These are phyloP conservation scores for Chirona hameri DNA, from an alignment of 2,888 invertebrate species.

Conservation along the genomic window DNA sequence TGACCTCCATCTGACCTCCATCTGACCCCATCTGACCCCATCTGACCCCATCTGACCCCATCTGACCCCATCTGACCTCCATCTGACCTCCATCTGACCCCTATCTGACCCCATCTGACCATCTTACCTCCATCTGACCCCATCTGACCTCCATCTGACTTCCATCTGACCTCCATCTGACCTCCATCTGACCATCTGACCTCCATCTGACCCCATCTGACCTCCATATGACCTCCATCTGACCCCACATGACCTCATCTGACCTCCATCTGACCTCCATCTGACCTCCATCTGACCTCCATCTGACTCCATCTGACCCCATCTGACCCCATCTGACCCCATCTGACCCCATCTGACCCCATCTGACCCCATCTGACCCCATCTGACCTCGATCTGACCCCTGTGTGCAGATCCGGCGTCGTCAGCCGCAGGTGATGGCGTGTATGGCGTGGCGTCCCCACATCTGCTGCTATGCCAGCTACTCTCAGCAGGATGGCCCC, in stretches of 20 bases:
- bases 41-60: no score
- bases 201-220: slow-evolving; percentile 34
- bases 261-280: no score
- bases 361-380: slow-evolving; percentile 35
- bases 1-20: slow-evolving; percentile 35
- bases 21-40: slow-evolving; percentile 39
- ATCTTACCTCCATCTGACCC: background rate
- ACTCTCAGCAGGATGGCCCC: slow-evolving; percentile 48
- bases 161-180: background rate
- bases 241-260: no score
- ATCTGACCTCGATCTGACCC: background rate
- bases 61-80: no score
- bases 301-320: no score
- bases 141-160: background rate
- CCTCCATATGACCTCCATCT: background rate
- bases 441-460: slow-evolving; percentile 70
- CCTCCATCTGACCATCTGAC: no score
- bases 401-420: slow-evolving; percentile 57
- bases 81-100: no score
- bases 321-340: background rate
- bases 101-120: background rate
- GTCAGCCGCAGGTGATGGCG: slow-evolving; percentile 66
- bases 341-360: slow-evolving; percentile 39
- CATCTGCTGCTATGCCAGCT: slow-evolving; percentile 59
- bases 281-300: no score